Evolutionary conservation across 2,113 vertebrate species (phyloP).

Genomic region (Psittacula cyanocephala): DNA sequence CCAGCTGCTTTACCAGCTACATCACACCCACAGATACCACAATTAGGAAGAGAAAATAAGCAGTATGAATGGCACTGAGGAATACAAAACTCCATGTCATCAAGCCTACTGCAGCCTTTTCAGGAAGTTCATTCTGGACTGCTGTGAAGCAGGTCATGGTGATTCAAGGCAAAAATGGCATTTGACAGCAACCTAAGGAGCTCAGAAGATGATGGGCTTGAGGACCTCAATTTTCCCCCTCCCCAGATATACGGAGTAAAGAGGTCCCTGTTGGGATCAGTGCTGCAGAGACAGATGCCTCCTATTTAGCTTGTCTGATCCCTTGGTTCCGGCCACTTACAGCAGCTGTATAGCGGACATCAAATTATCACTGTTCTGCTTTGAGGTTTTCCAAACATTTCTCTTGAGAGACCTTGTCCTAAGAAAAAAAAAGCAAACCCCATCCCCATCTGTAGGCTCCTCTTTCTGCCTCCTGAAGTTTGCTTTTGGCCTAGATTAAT

Average conservation of each 20-base stretch:
- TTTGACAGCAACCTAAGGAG: not conserved
- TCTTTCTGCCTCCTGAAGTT: not conserved
- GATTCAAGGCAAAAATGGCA: not conserved
- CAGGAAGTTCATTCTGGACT: not conserved
- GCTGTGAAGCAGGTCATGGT: not conserved
- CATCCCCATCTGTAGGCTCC: not conserved
- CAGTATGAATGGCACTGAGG: not conserved
- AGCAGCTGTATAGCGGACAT: not conserved
- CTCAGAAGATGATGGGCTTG: not conserved
- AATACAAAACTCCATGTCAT: not conserved
- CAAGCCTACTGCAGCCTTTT: not conserved
- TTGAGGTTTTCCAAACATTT: not conserved
- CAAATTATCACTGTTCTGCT: not conserved
- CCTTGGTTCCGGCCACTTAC: not conserved
- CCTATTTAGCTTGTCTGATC: not conserved
- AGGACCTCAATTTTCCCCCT: not conserved
- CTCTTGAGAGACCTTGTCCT: not conserved
- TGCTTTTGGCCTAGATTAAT: not conserved
- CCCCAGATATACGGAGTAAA: accelerated
- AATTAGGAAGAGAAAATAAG: not conserved
- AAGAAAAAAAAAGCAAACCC: not conserved
- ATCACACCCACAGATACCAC: not conserved
- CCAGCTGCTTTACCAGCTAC: not conserved
- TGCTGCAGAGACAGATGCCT: not conserved
- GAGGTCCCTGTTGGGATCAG: not conserved